These are phyloP conservation scores for Coluber constrictor DNA, from an alignment of 2,797 vertebrate species.

Conservation along the genomic window DNA sequence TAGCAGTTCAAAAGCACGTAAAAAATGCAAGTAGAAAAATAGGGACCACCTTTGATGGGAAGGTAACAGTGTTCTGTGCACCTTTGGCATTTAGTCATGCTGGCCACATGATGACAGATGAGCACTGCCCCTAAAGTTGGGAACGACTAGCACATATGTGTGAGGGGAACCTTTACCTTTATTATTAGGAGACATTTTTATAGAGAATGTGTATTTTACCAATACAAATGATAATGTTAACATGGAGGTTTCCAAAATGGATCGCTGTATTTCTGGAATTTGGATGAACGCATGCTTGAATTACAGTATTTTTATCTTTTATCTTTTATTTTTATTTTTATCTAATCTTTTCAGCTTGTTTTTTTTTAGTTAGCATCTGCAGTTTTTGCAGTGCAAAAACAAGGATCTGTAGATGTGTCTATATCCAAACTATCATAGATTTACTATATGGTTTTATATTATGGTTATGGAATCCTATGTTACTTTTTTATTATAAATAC, in stretches of 20 bases:
- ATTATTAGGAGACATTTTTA: not conserved
- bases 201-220: not conserved
- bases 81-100: too few relatives aligned
- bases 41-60: too few relatives aligned
- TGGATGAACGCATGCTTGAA: not conserved
- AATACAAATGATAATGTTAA: not conserved
- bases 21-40: too few relatives aligned
- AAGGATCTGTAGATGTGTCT: not conserved
- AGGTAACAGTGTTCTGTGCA: too few relatives aligned
- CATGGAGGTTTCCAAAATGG: not conserved
- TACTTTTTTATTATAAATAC: conserved; percentile 34
- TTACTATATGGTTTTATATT: not conserved
- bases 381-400: not conserved
- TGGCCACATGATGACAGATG: too few relatives aligned
- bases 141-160: too few relatives aligned
- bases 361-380: not conserved
- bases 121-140: too few relatives aligned
- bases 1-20: too few relatives aligned
- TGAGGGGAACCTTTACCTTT: too few relatives aligned
- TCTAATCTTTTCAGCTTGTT: not conserved
- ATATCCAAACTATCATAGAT: not conserved
- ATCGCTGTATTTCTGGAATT: not conserved
- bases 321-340: not conserved
- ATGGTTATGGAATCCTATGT: conserved; percentile 5
- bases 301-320: not conserved